phyloP scores from a whole-genome alignment of 2,888 invertebrate genomes.

The Drosophila rellima region DNA sequence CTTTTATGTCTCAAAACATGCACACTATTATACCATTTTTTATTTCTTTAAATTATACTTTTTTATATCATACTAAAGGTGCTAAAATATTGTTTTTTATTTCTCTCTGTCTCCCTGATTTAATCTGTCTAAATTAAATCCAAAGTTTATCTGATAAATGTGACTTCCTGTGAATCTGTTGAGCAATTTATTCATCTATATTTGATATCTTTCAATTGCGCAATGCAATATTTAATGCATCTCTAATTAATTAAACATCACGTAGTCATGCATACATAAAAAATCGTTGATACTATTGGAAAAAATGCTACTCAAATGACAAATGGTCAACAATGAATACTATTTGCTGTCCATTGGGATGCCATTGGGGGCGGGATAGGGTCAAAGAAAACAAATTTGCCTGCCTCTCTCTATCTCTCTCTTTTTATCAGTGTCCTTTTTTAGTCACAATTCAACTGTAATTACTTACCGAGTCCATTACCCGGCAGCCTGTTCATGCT shows the following conservation, averaged over 20 bases:
- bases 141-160: neutral
- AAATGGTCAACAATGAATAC: constrained; percentile 65
- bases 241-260: constrained; percentile 75
- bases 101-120: neutral
- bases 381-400: constrained; percentile 53
- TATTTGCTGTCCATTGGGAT: constrained; percentile 40
- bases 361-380: constrained; percentile 10
- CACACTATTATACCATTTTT: neutral
- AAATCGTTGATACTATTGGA: constrained; percentile 27
- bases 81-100: neutral
- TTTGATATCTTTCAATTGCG: constrained; percentile 45
- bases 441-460: constrained; percentile 79
- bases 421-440: constrained; percentile 29
- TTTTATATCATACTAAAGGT: neutral
- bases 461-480: constrained; percentile 71
- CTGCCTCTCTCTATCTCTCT: constrained; percentile 3
- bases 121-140: constrained; percentile 2
- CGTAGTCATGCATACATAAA: constrained; percentile 52
- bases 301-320: constrained; percentile 55
- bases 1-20: neutral
- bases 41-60: neutral
- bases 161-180: neutral
- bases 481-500: constrained; percentile 33
- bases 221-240: constrained; percentile 60
- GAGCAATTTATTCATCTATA: constrained; percentile 40